Evolutionary conservation across 2,888 invertebrate species (phyloP).

Genomic region (Ochlodes sylvanus): DNA sequence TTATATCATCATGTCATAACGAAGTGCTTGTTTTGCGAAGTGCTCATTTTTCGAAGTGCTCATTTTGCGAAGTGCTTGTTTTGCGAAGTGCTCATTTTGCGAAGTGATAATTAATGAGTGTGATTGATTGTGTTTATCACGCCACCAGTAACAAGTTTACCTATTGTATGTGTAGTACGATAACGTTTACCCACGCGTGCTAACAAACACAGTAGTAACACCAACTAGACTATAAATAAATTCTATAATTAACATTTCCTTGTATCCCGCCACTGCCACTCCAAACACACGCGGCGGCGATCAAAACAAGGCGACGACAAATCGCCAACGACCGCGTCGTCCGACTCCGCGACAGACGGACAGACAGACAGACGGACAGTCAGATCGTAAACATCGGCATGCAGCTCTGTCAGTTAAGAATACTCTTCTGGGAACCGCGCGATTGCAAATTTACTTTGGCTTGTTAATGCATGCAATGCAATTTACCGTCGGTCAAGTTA

Average conservation of each 20-base stretch:
- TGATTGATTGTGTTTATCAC: too few species aligned
- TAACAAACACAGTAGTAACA: background rate
- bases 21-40: too few species aligned
- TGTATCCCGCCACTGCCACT: conserved; percentile 1
- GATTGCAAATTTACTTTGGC: background rate
- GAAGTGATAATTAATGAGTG: too few species aligned
- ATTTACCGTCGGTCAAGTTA: background rate
- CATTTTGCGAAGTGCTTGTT: too few species aligned
- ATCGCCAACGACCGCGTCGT: conserved; percentile 1
- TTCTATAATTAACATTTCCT: conserved; percentile 10
- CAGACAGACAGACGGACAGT: conserved; percentile 21
- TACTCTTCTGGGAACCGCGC: conserved; percentile 25
- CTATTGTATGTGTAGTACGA: background rate
- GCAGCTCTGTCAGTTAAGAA: conserved; percentile 24
- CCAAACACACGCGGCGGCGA: background rate
- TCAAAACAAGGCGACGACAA: conserved; percentile 8
- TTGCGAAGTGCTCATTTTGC: too few species aligned
- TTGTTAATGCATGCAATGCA: background rate
- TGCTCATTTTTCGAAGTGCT: too few species aligned
- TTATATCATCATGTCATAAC: too few species aligned
- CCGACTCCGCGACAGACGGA: background rate
- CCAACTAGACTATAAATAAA: conserved; percentile 1
- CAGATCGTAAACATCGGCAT: conserved; percentile 38
- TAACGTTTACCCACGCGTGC: background rate
- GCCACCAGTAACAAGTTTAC: too few species aligned